Evolutionary conservation across 2,797 vertebrate species (phyloP).

Genomic region (Karalla daura): DNA sequence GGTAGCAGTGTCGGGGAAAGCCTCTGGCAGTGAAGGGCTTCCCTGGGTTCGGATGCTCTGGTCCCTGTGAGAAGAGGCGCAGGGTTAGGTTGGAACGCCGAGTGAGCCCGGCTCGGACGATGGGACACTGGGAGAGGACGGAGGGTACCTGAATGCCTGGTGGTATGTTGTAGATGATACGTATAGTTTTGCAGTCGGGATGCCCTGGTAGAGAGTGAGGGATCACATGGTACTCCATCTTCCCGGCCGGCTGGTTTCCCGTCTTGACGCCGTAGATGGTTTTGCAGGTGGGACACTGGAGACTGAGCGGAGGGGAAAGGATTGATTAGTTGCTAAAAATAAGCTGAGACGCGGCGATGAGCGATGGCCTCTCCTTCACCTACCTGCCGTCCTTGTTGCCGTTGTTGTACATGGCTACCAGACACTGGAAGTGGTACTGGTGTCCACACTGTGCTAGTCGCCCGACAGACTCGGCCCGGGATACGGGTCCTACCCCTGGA

Average conservation of each 20-base stretch:
- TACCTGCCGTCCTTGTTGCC: conserved; percentile 91
- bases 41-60: conserved; percentile 93
- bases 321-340: background rate
- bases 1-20: conserved; percentile 95
- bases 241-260: conserved; percentile 83
- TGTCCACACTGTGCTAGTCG: conserved; percentile 90
- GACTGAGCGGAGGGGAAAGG: conserved; percentile 45
- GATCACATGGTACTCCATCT: conserved; percentile 88
- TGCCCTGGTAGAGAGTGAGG: conserved; percentile 92
- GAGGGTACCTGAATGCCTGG: conserved; percentile 88
- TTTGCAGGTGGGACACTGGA: conserved; percentile 87
- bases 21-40: conserved; percentile 94
- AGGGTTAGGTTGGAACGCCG: background rate
- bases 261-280: conserved; percentile 86
- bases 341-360: background rate
- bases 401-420: conserved; percentile 96
- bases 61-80: conserved; percentile 79
- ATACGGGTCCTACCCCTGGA: conserved; percentile 80
- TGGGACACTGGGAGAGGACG: background rate
- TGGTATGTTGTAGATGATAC: conserved; percentile 95
- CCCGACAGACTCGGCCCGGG: conserved; percentile 87
- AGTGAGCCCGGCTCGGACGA: background rate
- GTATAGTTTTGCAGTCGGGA: conserved; percentile 92
- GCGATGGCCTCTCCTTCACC: background rate
- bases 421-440: conserved; percentile 92